Evolutionary conservation across 2,888 invertebrate genomes (phyloP), one percentile per base, ranked within the genome.

Genomic region (Apamea anceps): DNA sequence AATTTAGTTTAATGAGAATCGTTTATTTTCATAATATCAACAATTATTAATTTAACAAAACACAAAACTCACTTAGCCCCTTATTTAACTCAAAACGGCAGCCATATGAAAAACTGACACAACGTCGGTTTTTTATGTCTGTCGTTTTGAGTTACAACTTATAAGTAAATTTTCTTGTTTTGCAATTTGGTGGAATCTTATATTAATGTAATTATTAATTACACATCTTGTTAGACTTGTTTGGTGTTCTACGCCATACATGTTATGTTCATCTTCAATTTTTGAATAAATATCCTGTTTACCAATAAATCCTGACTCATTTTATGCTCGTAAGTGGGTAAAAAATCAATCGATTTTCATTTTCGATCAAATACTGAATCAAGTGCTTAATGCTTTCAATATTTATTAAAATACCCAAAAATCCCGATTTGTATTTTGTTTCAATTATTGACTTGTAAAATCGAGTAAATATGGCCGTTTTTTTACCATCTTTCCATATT

Each of bases 401-500:
- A 6, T 48, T 48, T 28, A 73, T 63, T 73, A 63, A 48, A 13
- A 63, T 62, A 63, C 73, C 63, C 48, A 73, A 48, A 63, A 63
- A 63, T 2, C 63, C 73, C 0, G 73, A 32, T 63, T 63, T 73
- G 62, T 21, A 73, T 73, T 63, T 73, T 48, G 73, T 73, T 73
- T 73, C 63, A 63, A 73, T 21, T 25, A 63, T 48, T 4, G 45
- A 28, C 7, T 72, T 60, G 48, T 63, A 72, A 72, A 72, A 72
- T 42, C 42, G n/a, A 42, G 60, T 72, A 28, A 72, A 2, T 48
- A 73, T 7, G 6, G 1, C 7, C 45, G 73, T 63, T 63, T 48
- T 48, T 48, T 48, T 73, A 32, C 62, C 32, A 32, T 73, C 32
- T 73, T 63, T 63, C 25, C 32, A 32, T 32, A 12, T 72, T 72